These are phyloP conservation scores for Cheilosia soror DNA, from an alignment of 2,888 invertebrate species.

Conservation along the genomic window DNA sequence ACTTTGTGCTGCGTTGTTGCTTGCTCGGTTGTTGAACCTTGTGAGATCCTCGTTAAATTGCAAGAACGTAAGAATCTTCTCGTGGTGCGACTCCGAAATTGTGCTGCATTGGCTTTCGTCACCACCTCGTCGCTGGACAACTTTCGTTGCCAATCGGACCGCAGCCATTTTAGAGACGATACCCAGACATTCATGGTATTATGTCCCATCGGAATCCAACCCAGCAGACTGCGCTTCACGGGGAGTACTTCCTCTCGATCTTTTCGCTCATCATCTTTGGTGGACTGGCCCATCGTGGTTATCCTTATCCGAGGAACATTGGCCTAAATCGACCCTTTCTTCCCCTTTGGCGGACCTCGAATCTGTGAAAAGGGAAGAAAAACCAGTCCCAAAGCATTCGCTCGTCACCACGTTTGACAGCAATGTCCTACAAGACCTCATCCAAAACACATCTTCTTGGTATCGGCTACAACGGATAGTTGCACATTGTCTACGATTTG, in stretches of 20 bases:
- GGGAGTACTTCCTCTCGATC: conserved; percentile 49
- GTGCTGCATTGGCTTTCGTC: conserved; percentile 77
- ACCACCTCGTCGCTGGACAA: conserved; percentile 67
- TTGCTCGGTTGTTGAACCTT: too few species aligned
- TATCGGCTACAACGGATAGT: conserved; percentile 17
- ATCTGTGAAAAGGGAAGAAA: conserved; percentile 6
- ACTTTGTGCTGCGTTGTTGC: too few species aligned
- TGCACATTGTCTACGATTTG: conserved; percentile 27
- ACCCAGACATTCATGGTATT: background rate
- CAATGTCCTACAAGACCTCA: conserved; percentile 9
- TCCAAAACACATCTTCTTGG: conserved; percentile 40
- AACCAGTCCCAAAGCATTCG: background rate
- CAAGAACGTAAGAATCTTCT: conserved; percentile 17
- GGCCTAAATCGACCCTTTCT: conserved; percentile 13
- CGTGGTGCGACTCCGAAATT: conserved; percentile 78
- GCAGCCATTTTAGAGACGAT: background rate
- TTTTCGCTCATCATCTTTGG: conserved; percentile 55
- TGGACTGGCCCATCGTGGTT: conserved; percentile 71
- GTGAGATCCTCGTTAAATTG: conserved; percentile 36
- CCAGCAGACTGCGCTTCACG: conserved; percentile 60
- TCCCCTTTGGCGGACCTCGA: background rate
- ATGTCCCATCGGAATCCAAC: background rate
- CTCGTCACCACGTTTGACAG: conserved; percentile 2
- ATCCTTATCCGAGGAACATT: background rate
- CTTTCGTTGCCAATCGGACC: conserved; percentile 35